Base-by-base conservation (phyloP, 2,888 invertebrate genomes). In the Salpingus planirostris region DNA sequence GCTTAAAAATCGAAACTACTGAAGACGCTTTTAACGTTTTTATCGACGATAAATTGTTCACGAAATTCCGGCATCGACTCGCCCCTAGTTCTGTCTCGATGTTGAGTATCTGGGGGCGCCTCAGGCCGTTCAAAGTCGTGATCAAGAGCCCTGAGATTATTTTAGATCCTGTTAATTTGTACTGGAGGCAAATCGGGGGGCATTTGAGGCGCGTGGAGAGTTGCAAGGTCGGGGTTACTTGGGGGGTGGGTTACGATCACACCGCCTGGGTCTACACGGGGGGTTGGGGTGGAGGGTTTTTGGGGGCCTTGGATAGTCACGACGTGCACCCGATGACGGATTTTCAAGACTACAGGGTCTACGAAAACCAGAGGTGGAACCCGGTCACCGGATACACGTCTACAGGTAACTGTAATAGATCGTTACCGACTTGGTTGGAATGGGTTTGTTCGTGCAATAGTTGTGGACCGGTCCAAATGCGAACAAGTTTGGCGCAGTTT, bases 361-460 rank as follows among this genome's bases (percentile, higher is more conserved):
- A 91, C 60, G 93, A 93, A 67, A 93, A 93, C 60, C 92, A 93
- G 64, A 70, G 91, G 36, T 93, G 92, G 92, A 90, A 90, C 70
- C 91, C 91, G 1, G 71, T 92, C 2, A 82, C 85, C 40, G 91
- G 91, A 3, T 92, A 89, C 54, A 85, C 88, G 2, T 78, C 86
- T 2, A 80, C 87, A 44, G 62, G 63, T 51, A 44, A 18, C 8
- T 18, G n/a, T n/a, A n/a, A n/a, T n/a, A n/a, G n/a, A n/a, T n/a
- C n/a, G n/a, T n/a, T n/a, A n/a, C n/a, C n/a, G n/a, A n/a, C n/a
- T n/a, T n/a, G n/a, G n/a, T n/a, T n/a, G n/a, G n/a, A n/a, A n/a
- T n/a, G n/a, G n/a, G n/a, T n/a, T n/a, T n/a, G n/a, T n/a, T n/a
- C n/a, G n/a, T n/a, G n/a, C n/a, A n/a, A n/a, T n/a, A n/a, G n/a